These are phyloP conservation scores for Pseudonaja textilis DNA, from an alignment of 2,113 vertebrate genomes.

Conservation along the genomic window DNA sequence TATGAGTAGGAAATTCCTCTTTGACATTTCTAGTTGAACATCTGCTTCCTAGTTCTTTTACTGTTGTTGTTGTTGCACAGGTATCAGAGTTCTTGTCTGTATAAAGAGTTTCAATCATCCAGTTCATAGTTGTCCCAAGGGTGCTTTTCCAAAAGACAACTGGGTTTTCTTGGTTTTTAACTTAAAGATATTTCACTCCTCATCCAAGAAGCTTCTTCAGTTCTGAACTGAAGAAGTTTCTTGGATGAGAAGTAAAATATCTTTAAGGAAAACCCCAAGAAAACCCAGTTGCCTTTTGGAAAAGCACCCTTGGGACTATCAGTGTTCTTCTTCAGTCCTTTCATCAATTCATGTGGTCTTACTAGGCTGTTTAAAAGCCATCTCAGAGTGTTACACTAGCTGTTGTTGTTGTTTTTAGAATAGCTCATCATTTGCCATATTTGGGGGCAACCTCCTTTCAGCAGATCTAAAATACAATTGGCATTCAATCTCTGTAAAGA, in stretches of 20 bases:
- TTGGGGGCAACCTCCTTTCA: not conserved
- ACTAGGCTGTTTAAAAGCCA: not conserved
- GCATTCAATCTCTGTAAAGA: not conserved
- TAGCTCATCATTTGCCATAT: not conserved
- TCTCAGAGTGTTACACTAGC: not conserved
- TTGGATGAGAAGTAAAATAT: not conserved
- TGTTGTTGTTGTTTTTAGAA: not conserved
- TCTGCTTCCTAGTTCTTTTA: not conserved
- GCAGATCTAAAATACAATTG: not conserved
- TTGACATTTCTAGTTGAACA: not conserved
- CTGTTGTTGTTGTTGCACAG: not conserved
- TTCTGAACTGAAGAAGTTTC: not conserved
- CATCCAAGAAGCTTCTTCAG: not conserved
- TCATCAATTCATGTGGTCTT: not conserved
- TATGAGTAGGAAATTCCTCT: not conserved
- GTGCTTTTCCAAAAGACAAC: not conserved
- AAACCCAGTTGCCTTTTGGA: not conserved
- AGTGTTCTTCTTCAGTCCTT: not conserved
- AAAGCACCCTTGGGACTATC: not conserved
- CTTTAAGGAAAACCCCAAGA: not conserved
- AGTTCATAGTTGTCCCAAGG: not conserved
- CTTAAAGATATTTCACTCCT: not conserved
- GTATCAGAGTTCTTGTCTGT: not conserved
- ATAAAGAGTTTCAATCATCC: not conserved
- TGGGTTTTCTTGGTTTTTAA: not conserved